Evolutionary conservation across 2,888 invertebrate species (phyloP).

Genomic region (Coelinius sp.): DNA sequence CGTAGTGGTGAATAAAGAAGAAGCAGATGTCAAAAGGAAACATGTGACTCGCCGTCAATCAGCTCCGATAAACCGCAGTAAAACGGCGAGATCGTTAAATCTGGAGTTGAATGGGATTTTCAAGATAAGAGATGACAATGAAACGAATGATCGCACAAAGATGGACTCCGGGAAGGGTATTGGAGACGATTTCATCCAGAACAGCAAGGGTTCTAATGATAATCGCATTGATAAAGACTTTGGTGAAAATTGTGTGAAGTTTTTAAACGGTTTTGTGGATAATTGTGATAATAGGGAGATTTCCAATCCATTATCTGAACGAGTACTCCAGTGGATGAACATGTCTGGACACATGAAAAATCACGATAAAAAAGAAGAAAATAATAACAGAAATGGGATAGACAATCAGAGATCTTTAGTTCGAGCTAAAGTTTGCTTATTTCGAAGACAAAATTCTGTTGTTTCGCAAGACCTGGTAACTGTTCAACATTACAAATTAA

Average conservation of each 20-base stretch:
- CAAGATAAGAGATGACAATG: slow-evolving; percentile 30
- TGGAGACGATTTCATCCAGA: not conserved
- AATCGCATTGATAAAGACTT: slow-evolving; percentile 10
- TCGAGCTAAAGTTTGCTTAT: slow-evolving; percentile 7
- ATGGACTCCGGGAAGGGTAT: slow-evolving; percentile 17
- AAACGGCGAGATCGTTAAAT: slow-evolving; percentile 34
- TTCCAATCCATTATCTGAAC: slow-evolving; percentile 75
- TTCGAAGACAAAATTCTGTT: slow-evolving; percentile 33
- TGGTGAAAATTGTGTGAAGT: not conserved
- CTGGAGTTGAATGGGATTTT: slow-evolving; percentile 35
- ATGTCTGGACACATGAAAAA: slow-evolving; percentile 76
- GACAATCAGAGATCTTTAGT: not conserved
- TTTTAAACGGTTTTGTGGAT: slow-evolving; percentile 22
- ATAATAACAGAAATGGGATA: not conserved
- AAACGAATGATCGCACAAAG: not conserved
- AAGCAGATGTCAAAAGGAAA: slow-evolving; percentile 41
- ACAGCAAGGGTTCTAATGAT: slow-evolving; percentile 7
- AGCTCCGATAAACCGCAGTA: slow-evolving; percentile 49
- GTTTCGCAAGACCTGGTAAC: slow-evolving; percentile 42
- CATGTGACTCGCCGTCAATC: slow-evolving; percentile 55
- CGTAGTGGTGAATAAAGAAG: slow-evolving; percentile 54
- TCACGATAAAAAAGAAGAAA: slow-evolving; percentile 36
- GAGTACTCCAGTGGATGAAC: slow-evolving; percentile 86
- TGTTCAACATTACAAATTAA: slow-evolving; percentile 49
- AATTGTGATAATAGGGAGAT: slow-evolving; percentile 28